Evolutionary conservation across 2,113 vertebrate species (phyloP), one percentile per base, ranked within the genome.

Genomic region (Melozone crissalis): DNA sequence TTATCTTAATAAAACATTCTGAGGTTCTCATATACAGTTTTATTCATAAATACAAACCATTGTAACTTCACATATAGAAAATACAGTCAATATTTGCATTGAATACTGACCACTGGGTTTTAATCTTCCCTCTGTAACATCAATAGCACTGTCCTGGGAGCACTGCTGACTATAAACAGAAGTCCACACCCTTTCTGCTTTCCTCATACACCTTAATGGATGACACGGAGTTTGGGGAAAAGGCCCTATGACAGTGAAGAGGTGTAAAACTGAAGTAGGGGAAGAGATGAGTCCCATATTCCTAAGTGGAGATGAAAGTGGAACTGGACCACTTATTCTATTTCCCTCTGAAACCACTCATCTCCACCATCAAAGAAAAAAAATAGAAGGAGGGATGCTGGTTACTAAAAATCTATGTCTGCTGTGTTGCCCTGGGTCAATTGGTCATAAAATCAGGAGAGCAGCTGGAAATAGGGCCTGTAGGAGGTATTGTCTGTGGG

Each of bases 331-430:
- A 16, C 16, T 72, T 89, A 19, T 20, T 63, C 44, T 59, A 41
- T 81, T 91, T 94, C 65, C 82, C 63, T 37, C 67, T 92, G 96
- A 91, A 96, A 95, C 84, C 39, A 55, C 37, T 91, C 49, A 43
- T 57, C 44, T 87, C 59, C n/a, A 83, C 28, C 59, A 62, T 23
- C 35, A 62, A 80, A 65, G 54, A 2, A 44, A 43, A 59, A 87
- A 87, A 31, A 26, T 46, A n/a, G 47, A 68, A 75, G 31, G 20
- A 43, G 28, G 47, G 57, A 65, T 68, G 39, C 27, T 81, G 20
- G 21, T 3, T 76, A n/a, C 81, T 51, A 55, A 63, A 95, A 65
- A 14, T 27, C 44, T 63, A 13, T 16, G 41, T 69, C 68, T 71
- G 28, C 26, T 66, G 11, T 16, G 52, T 23, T 61, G 22, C 80